phyloP scores from a whole-genome alignment of 2,888 invertebrate genomes.

The Drosophila percnosoma region DNA sequence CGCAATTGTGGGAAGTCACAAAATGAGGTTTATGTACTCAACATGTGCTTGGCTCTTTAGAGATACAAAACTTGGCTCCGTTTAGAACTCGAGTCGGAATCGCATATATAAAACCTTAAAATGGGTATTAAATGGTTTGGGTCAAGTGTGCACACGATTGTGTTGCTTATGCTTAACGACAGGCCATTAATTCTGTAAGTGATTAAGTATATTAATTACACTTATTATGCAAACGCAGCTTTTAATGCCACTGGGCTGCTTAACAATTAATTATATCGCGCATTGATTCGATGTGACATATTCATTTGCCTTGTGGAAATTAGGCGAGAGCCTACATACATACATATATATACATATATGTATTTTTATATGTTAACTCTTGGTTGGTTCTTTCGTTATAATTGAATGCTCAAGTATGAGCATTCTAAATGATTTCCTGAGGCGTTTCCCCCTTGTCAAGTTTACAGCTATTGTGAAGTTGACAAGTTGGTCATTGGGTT shows the following conservation, averaged over 20 bases:
- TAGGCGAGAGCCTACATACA: not conserved
- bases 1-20: slow-evolving; percentile 56
- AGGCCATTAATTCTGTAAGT: slow-evolving; percentile 62
- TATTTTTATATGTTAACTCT: not conserved
- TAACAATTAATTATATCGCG: slow-evolving; percentile 45
- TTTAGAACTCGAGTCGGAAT: slow-evolving; percentile 33
- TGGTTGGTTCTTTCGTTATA: not conserved
- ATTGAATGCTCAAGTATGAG: slow-evolving; percentile 1
- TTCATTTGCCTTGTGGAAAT: slow-evolving; percentile 26
- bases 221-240: slow-evolving; percentile 57
- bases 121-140: slow-evolving; percentile 47
- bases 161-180: slow-evolving; percentile 53
- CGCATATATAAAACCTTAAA: slow-evolving; percentile 37
- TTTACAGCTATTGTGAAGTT: slow-evolving; percentile 61
- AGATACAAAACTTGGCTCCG: slow-evolving; percentile 14
- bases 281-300: slow-evolving; percentile 42
- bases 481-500: slow-evolving; percentile 79
- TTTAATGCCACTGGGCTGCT: slow-evolving; percentile 50
- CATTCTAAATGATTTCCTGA: slow-evolving; percentile 10
- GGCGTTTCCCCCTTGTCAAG: slow-evolving; percentile 13
- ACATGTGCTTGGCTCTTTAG: not conserved
- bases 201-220: slow-evolving; percentile 66
- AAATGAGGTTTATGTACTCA: not conserved
- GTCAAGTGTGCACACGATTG: slow-evolving; percentile 67
- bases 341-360: no score